Evolutionary conservation across 2,888 invertebrate species (phyloP), one percentile per base, ranked within the genome.

Genomic region (Andrena flavipes): DNA sequence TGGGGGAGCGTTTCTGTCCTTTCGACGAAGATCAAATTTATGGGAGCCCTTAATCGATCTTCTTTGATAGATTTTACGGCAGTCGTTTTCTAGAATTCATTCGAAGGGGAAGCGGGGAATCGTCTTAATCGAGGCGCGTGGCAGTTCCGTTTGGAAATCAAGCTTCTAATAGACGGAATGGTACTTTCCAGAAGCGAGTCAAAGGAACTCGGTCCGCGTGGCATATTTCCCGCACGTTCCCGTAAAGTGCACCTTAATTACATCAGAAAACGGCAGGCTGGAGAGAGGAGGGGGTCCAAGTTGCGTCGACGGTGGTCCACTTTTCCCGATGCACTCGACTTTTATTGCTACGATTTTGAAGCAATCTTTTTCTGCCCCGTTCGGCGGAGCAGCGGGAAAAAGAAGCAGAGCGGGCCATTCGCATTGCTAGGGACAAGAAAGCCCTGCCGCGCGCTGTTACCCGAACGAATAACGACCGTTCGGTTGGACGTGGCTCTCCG

Each of bases 391-490:
- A 51, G 7, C 13, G 23, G 60, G 81, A 87, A 77, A 88, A 86
- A 76, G 76, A 80, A 33, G 65, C n/a, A 69, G 56, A 60, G 54
- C 73, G 23, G 30, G 42, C 49, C 48, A 35, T 71, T 74, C 82
- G 77, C 67, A 60, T 73, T 35, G 80, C 62, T 64, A 48, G 65
- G 71, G 84, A 79, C 79, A 88, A 88, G 87, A 81, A 86, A 80
- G 75, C 59, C 76, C 59, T n/a, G 78, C 56, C 54, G 68, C 26
- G 16, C 33, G 48, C 62, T 69, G 76, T 56, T 60, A 65, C 71
- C 51, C 48, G 20, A 75, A 64, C 76, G 76, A 84, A 72, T 82
- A 88, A 85, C 77, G 88, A 80, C 51, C 75, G 73, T 29, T 72
- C 76, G 76, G 42, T 70, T 68, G 76, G 76, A 76, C 64, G 76